Base-by-base conservation (phyloP, 35 echinoderm and acorn worm species). In the Acanthaster planci region DNA sequence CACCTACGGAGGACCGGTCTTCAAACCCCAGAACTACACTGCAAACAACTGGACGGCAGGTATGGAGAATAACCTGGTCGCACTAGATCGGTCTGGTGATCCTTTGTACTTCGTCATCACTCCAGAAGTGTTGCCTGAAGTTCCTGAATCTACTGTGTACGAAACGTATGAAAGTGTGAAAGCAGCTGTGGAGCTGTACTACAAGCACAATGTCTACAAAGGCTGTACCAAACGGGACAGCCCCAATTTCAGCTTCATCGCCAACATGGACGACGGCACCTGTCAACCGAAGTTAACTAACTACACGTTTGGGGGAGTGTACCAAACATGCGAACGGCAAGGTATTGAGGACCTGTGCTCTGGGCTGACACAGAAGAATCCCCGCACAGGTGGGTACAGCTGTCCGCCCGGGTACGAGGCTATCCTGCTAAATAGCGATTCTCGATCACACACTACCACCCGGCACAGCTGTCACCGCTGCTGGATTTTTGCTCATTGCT, bases 241-340 rank as follows among this genome's bases (percentile, higher is more conserved):
- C 17, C 37, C 58, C 32, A 85, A 85, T 38, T 85, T 85, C 40
- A 72, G 42, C 83, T 85, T 72, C 37, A 38, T 30, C 14, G 56
- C 83, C 0, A 85, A 85, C 42, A 12, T 76, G 22, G 83, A 85
- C 40, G 83, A 85, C 59, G 83, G 60, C 35, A 42, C 83, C 0
- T 85, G 83, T 42, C 26, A 44, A 15, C 56, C 58, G 50, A 56
- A 56, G 39, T 38, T 37, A 31, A 85, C 58, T 38, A 85, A 85
- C 64, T 72, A 72, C 37, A 85, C 56, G 22, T 85, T 85, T 29
- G 83, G 83, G 42, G 83, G 83, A 19, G 83, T 85, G 22, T 85
- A 76, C 40, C 57, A 72, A 29, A 85, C 83, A 76, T 85, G 83
- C 64, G 14, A 85, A 18, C 31, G 47, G 42, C 30, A 30, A 19